Base-by-base conservation (phyloP, 2,888 invertebrate species). In the Nymphalis polychloros region DNA sequence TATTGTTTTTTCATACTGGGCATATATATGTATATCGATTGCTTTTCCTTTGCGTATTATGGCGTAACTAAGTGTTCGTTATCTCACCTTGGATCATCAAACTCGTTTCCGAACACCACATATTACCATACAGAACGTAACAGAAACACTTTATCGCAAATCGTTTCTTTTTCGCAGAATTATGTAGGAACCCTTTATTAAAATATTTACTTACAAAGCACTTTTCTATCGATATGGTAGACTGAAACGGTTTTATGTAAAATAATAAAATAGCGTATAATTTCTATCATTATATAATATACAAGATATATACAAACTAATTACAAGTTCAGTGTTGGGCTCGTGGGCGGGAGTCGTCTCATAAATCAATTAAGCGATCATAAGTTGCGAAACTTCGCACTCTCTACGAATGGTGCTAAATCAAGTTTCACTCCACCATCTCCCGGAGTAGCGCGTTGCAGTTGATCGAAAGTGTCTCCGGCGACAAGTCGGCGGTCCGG, bases 61-160 rank as follows among this genome's bases (percentile, higher is more conserved):
- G 64, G 68, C 66, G 68, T 73, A 71, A 71, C 69, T 73, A 69
- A 66, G 68, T 69, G 68, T 66, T 68, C 62, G 59, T 69, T 69
- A 73, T 69, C 71, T 66, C 64, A 23, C 52, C 47, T 59, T 47
- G 53, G n/a, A 69, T 71, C 73, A 66, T 46, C 52, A 60, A 71
- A 73, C 72, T 59, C 68, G 71, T 69, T 73, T 70, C 49, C 62
- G 67, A 67, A 67, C 59, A 65, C 61, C 65, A 27, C 63, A 55
- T 69, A 73, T 69, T 69, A 71, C 63, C 67, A 71, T 69, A 69
- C 61, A 67, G 53, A 69, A 68, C 69, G 62, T 68, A 67, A 62
- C 46, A 69, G 10, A 53, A 57, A 59, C 57, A 59, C 50, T 35
- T 65, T 61, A 63, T 65, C 62, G 69, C 65, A 60, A 68, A 71